A percentile compares a stretch with the other conserved stretches of the same genome.
Conservation (phyloP, 2,888 invertebrate species). For the Philereme transversata region DNA sequence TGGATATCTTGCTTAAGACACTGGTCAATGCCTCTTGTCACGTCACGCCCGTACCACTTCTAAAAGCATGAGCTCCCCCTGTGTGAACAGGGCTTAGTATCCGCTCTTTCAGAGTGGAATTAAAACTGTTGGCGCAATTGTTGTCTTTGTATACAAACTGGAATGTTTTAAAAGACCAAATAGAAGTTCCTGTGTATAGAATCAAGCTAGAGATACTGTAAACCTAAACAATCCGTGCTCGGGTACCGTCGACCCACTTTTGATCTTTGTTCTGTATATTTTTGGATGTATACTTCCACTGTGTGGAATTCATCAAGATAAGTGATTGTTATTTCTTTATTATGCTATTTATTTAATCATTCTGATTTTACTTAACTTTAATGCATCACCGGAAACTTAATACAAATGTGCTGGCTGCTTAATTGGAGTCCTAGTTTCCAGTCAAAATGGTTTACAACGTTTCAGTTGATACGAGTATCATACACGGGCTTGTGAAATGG, state of each 20-base stretch:
- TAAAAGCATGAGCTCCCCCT: background rate
- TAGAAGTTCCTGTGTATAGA: conserved; percentile 31
- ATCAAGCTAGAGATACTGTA: conserved; percentile 21
- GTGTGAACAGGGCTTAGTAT: conserved; percentile 1
- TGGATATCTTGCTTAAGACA: too few relatives aligned
- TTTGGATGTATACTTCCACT: background rate
- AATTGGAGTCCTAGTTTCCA: too few relatives aligned
- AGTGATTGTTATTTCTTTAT: conserved; percentile 12
- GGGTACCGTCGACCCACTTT: conserved; percentile 21
- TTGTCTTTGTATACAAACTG: conserved; percentile 11
- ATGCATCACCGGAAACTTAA: too few relatives aligned
- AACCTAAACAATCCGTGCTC: conserved; percentile 22
- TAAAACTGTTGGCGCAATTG: conserved; percentile 3
- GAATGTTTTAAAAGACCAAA: conserved; percentile 24
- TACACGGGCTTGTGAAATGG: too few relatives aligned
- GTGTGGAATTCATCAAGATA: background rate
- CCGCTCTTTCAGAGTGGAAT: background rate
- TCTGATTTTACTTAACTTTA: too few relatives aligned
- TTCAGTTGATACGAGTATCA: too few relatives aligned
- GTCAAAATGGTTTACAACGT: too few relatives aligned
- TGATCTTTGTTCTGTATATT: conserved; percentile 11
- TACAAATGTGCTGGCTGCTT: too few relatives aligned
- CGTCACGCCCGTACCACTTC: background rate
- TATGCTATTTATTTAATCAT: background rate
- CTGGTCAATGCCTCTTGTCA: too few relatives aligned